These are phyloP conservation scores for Ptilodon capucinus DNA, from an alignment of 2,888 invertebrate species.

Conservation along the genomic window DNA sequence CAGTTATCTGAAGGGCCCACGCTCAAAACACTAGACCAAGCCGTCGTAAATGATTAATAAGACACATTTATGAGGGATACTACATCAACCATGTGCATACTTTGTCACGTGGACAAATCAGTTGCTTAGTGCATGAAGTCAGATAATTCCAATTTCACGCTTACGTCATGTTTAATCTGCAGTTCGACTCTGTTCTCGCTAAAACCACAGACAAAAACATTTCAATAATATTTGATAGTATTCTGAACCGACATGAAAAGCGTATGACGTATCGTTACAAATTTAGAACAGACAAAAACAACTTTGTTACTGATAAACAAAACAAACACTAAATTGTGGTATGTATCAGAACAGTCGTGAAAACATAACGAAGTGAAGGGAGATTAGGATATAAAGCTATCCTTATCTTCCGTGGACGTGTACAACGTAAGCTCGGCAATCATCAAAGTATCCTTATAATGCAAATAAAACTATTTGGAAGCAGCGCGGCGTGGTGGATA, in stretches of 20 bases:
- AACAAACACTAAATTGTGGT: background rate
- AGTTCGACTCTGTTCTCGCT: background rate
- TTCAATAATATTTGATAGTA: background rate
- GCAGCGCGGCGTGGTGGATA: slow-evolving; percentile 29
- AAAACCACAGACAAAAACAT: background rate
- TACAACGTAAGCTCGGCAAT: slow-evolving; percentile 29
- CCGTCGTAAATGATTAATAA: too few relatives aligned
- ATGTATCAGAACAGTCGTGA: background rate
- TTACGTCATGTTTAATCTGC: slow-evolving; percentile 25
- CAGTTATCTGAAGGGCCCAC: too few relatives aligned
- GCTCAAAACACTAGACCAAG: too few relatives aligned
- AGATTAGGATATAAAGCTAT: background rate
- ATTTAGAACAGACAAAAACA: background rate
- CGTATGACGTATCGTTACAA: background rate
- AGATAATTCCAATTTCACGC: slow-evolving; percentile 12
- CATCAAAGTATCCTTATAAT: slow-evolving; percentile 44
- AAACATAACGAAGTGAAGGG: background rate
- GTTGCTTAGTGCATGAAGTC: slow-evolving; percentile 9
- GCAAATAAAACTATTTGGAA: slow-evolving; percentile 50
- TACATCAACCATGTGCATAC: background rate
- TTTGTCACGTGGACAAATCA: background rate
- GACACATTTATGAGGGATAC: too few relatives aligned
- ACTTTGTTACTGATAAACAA: background rate
- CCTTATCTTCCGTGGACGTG: background rate
- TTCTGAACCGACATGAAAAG: background rate